A percentile compares a stretch with the other conserved stretches of the same genome.
These are phyloP conservation scores for Pangasius mekongensis DNA, from an alignment of 2,797 vertebrate species.

Conservation along the genomic window DNA sequence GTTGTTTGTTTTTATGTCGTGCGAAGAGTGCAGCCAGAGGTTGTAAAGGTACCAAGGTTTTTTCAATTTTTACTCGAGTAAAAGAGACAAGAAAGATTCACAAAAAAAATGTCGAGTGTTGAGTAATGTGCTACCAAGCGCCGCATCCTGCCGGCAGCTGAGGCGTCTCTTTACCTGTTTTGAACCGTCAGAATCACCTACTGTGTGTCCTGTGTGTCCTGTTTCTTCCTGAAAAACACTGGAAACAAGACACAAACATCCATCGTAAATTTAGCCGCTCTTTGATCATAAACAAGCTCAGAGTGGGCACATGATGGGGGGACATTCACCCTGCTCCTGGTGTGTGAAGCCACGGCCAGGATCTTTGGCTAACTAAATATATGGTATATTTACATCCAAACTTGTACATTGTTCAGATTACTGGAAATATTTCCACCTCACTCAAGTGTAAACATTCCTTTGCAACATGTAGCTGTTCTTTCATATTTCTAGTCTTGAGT, in stretches of 20 bases:
- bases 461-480: not conserved
- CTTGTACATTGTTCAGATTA: not conserved
- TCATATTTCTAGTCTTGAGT: not conserved
- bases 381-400: not conserved
- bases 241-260: conserved; percentile 66
- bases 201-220: conserved; percentile 63
- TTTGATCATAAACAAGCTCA: conserved; percentile 48
- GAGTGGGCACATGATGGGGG: conserved; percentile 47
- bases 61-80: no score
- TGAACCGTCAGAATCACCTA: conserved; percentile 1
- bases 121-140: not conserved
- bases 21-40: no score
- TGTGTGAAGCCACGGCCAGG: not conserved
- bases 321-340: conserved; percentile 51
- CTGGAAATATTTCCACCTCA: not conserved
- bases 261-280: conserved; percentile 58
- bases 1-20: no score
- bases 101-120: not conserved
- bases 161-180: conserved; percentile 7
- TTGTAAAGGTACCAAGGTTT: no score
- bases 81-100: not conserved
- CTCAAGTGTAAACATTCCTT: not conserved
- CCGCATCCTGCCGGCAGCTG: not conserved
- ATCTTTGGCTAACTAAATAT: not conserved
- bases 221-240: conserved; percentile 61